Evolutionary conservation across 2,888 invertebrate species (phyloP).

Genomic region (Meghimatium bilineatum): DNA sequence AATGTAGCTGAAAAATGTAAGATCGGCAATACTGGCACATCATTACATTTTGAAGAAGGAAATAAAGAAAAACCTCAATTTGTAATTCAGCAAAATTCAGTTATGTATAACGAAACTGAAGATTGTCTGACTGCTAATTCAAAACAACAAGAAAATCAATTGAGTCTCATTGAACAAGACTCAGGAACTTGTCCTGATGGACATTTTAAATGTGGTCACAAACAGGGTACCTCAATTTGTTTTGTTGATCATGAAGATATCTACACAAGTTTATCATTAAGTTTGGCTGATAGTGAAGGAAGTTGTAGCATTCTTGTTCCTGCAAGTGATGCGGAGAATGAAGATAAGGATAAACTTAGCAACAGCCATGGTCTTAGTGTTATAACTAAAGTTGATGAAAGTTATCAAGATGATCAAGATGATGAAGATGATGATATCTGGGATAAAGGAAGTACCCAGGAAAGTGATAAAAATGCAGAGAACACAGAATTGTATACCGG

Average conservation of each 20-base stretch:
- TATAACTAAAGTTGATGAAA: constrained; percentile 15
- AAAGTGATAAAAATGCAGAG: neutral
- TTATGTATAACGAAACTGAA: neutral
- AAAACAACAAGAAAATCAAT: neutral
- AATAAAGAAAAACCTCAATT: neutral
- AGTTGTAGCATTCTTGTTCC: neutral
- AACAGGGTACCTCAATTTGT: neutral
- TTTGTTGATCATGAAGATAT: neutral
- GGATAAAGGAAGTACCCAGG: neutral
- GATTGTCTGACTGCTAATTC: neutral
- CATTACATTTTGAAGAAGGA: neutral
- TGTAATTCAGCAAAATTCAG: neutral
- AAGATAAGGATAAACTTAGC: neutral
- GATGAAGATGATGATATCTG: neutral
- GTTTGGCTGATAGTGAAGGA: neutral
- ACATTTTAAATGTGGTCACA: neutral
- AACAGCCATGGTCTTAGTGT: neutral
- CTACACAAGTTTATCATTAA: neutral
- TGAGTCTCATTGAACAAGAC: no score
- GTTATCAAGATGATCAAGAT: neutral
- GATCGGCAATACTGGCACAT: neutral
- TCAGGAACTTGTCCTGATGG: neutral
- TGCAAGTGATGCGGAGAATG: constrained; percentile 30
- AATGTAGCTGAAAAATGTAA: neutral
- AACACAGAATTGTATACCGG: no score